Conservation (phyloP, 1,140 invertebrate species). For the Zaprionus camerounensis region DNA sequence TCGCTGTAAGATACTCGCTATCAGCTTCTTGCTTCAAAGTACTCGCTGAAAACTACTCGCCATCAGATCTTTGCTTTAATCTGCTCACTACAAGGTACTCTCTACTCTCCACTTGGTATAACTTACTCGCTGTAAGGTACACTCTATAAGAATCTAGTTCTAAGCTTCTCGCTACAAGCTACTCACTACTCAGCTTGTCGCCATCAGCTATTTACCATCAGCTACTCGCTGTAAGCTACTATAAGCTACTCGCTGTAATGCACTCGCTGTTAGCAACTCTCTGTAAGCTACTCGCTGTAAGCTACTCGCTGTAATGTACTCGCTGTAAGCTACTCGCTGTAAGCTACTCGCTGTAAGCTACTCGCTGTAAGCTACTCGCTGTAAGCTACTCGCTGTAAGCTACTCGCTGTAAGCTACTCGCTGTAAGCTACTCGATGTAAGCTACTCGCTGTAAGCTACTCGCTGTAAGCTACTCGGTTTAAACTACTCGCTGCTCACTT, state of each 20-base stretch:
- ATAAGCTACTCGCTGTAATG: too few relatives aligned
- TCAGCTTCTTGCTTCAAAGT: background rate
- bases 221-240: background rate
- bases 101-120: background rate
- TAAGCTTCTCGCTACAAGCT: background rate
- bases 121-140: too few relatives aligned
- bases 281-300: too few relatives aligned
- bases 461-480: too few relatives aligned
- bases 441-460: too few relatives aligned
- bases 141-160: too few relatives aligned
- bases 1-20: background rate
- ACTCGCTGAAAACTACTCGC: background rate
- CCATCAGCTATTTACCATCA: background rate
- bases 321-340: background rate
- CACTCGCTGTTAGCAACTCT: too few relatives aligned
- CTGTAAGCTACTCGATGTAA: background rate
- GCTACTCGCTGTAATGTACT: background rate
- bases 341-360: background rate
- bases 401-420: background rate
- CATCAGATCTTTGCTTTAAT: background rate
- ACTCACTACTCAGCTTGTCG: background rate
- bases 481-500: background rate
- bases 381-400: background rate
- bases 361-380: background rate
- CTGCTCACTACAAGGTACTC: background rate